Conservation (phyloP, 2,113 vertebrate species). For the Rattus rattus region DNA sequence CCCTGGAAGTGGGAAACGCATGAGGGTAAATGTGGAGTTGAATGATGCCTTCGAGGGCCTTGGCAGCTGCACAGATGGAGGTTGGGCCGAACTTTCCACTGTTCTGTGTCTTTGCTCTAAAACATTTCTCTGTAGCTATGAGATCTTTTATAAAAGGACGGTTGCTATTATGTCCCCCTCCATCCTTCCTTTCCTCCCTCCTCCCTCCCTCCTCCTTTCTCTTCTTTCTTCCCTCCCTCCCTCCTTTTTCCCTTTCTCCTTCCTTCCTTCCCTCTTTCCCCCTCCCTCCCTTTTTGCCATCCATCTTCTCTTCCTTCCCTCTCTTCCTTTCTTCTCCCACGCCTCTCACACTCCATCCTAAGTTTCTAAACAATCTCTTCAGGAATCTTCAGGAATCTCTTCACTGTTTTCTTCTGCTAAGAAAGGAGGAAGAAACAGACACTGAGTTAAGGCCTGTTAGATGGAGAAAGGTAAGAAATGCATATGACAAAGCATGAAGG, state of each 20-base stretch:
- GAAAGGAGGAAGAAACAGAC: neutral
- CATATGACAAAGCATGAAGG: neutral
- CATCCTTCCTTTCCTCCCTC: neutral
- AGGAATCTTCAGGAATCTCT: neutral
- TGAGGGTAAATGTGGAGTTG: neutral
- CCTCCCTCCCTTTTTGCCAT: too few relatives aligned
- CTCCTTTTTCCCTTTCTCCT: fast-evolving
- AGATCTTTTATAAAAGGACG: neutral
- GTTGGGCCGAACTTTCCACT: neutral
- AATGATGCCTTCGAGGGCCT: neutral
- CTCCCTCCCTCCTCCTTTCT: neutral
- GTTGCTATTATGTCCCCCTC: neutral
- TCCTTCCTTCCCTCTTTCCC: neutral
- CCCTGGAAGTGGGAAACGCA: neutral
- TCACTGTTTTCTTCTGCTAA: neutral
- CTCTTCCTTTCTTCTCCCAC: too few relatives aligned
- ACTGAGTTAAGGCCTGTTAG: neutral
- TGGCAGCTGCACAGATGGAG: neutral
- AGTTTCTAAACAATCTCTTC: neutral
- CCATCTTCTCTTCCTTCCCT: neutral
- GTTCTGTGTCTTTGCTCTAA: neutral
- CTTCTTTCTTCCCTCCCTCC: fast-evolving
- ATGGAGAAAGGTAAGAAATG: neutral
- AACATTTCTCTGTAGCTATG: neutral
- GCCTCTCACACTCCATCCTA: neutral